phyloP scores from a whole-genome alignment of 2,113 vertebrate genomes.

The Delphinus delphis region DNA sequence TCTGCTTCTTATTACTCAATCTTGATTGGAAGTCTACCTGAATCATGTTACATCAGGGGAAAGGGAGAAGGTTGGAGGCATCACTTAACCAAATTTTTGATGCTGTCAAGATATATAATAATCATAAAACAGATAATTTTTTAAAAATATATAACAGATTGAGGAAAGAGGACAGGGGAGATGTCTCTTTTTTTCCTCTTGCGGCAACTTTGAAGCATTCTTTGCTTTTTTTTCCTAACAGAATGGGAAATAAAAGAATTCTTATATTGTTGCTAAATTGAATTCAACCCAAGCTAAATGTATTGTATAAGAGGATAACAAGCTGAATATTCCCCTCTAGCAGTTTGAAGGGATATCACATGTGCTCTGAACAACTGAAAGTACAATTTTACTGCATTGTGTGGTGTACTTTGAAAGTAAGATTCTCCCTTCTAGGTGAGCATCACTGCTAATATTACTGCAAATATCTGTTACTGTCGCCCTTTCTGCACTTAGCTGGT shows the following conservation, averaged over 20 bases:
- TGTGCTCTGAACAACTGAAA: background rate
- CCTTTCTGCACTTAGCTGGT: background rate
- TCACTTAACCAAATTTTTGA: background rate
- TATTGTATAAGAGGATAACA: background rate
- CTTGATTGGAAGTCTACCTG: background rate
- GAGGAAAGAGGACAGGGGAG: background rate
- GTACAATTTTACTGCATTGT: background rate
- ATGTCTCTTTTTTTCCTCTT: background rate
- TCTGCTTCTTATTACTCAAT: background rate
- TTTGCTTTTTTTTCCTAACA: background rate
- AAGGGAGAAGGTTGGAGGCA: background rate
- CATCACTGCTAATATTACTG: background rate
- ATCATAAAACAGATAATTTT: background rate
- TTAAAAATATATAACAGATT: background rate
- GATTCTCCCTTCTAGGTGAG: background rate
- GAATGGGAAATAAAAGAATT: constrained; percentile 1
- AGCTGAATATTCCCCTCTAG: background rate
- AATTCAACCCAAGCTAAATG: constrained; percentile 15
- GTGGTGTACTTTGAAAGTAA: background rate
- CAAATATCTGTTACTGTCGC: background rate
- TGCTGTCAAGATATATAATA: background rate
- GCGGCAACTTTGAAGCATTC: background rate
- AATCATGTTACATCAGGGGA: background rate
- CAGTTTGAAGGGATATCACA: background rate
- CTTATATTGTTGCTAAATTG: background rate